Percentiles rank a stretch among this genome's conserved stretches.
Evolutionary conservation across 2,113 vertebrate genomes (phyloP).

Genomic region (Osmerus eperlanus): DNA sequence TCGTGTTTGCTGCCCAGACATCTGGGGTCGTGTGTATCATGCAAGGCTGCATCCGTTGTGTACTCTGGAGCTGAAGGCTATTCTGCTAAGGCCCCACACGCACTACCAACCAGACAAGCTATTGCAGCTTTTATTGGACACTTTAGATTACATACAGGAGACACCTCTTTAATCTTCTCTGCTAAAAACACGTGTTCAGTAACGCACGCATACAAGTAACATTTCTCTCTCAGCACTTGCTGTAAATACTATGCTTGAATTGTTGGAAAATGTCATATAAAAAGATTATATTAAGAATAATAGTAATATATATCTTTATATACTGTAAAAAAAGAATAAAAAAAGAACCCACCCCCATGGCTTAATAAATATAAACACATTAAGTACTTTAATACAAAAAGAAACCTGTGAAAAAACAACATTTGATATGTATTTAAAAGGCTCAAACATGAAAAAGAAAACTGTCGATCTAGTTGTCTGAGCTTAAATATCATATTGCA

Average conservation of each 20-base stretch:
- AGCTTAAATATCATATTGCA: conserved; percentile 55
- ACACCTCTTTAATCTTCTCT: background rate
- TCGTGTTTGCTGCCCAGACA: conserved; percentile 41
- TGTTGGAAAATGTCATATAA: conserved; percentile 48
- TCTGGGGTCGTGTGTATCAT: conserved; percentile 48
- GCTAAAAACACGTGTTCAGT: conserved; percentile 7
- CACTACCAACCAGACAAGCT: background rate
- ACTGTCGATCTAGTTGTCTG: conserved; percentile 27
- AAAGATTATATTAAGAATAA: conserved; percentile 61
- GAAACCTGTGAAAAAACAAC: conserved; percentile 11
- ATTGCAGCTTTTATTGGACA: conserved; percentile 61
- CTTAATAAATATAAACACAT: conserved; percentile 78
- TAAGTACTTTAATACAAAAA: conserved; percentile 71
- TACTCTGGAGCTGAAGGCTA: background rate
- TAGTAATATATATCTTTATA: conserved; percentile 55
- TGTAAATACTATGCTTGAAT: conserved; percentile 49
- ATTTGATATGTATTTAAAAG: conserved; percentile 14
- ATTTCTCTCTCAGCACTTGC: conserved; percentile 41
- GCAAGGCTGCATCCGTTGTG: conserved; percentile 14
- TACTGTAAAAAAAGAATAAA: conserved; percentile 45
- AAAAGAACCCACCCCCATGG: conserved; percentile 64
- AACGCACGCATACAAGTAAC: conserved; percentile 40
- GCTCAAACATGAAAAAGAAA: conserved; percentile 27
- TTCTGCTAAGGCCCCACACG: background rate
- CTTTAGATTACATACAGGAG: background rate